These are phyloP conservation scores for Melanocharis versteri DNA, from an alignment of 2,113 vertebrate species.

Conservation along the genomic window DNA sequence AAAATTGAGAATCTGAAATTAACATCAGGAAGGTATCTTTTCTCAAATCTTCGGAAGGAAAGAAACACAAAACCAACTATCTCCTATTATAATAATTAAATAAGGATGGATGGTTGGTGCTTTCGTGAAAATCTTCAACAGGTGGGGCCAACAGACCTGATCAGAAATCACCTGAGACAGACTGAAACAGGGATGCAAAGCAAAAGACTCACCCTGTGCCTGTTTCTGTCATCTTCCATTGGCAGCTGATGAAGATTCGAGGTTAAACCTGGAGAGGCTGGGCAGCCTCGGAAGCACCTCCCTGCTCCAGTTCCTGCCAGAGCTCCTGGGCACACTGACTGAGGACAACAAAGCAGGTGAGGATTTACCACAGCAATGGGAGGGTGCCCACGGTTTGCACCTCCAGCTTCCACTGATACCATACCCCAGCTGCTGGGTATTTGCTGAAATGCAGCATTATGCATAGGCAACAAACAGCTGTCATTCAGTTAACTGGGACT, in stretches of 20 bases:
- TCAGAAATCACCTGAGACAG: not conserved
- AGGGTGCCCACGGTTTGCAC: not conserved
- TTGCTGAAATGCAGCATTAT: not conserved
- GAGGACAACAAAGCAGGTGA: constrained; percentile 58
- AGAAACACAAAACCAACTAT: not conserved
- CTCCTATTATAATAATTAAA: not conserved
- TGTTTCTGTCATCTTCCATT: not conserved
- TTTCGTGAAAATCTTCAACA: not conserved
- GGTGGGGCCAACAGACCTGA: not conserved
- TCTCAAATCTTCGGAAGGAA: not conserved
- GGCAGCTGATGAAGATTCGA: not conserved
- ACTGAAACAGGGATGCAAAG: not conserved
- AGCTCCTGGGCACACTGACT: not conserved
- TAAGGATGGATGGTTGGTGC: not conserved
- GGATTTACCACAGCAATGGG: not conserved
- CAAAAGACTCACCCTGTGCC: not conserved
- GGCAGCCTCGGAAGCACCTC: not conserved
- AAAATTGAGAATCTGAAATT: not conserved
- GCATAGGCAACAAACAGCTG: not conserved
- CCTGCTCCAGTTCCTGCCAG: constrained; percentile 30
- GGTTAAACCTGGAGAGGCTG: not conserved
- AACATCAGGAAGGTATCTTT: not conserved
- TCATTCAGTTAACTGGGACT: not conserved
- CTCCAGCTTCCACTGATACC: not conserved
- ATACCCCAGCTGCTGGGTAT: not conserved